phyloP scores from a whole-genome alignment of 2,888 invertebrate species.

The Aethes cnicana region DNA sequence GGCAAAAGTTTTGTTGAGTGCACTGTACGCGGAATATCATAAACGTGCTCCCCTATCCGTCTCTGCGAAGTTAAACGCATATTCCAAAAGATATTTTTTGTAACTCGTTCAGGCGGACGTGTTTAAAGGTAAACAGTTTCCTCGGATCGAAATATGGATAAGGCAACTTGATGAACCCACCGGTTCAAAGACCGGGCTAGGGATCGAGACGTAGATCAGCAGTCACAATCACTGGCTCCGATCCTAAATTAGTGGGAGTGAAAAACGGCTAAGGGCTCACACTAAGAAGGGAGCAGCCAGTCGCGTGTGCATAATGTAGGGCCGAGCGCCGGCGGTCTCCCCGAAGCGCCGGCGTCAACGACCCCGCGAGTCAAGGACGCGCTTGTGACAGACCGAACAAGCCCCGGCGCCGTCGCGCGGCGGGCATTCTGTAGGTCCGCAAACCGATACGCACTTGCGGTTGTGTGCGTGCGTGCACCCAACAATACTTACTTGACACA shows the following conservation, averaged over 20 bases:
- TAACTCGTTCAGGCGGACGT: not conserved
- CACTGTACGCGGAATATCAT: conserved; percentile 29
- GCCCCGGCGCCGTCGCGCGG: conserved; percentile 5
- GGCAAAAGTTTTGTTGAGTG: conserved; percentile 26
- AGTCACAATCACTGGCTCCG: conserved; percentile 29
- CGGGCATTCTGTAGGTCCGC: conserved; percentile 4
- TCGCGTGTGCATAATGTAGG: conserved; percentile 69
- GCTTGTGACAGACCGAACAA: conserved; percentile 26
- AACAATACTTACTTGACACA: conserved; percentile 32
- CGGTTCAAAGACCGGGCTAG: conserved; percentile 17
- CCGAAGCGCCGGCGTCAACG: conserved; percentile 68
- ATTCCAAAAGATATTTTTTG: not conserved
- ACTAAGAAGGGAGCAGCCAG: conserved; percentile 40
- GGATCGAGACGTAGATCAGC: conserved; percentile 22
- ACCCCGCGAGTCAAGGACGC: conserved; percentile 71
- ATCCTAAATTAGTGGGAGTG: conserved; percentile 30
- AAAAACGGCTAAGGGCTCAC: conserved; percentile 30
- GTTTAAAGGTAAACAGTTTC: too few species aligned
- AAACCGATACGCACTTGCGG: conserved; percentile 10
- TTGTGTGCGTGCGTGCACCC: conserved; percentile 24
- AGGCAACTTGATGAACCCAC: conserved; percentile 11
- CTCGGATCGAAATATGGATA: too few species aligned
- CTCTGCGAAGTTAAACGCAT: conserved; percentile 12
- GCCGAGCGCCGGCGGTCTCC: conserved; percentile 50
- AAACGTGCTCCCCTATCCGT: conserved; percentile 8